Base-by-base conservation (phyloP, 1,140 invertebrate species). In the Melitaea cinxia region DNA sequence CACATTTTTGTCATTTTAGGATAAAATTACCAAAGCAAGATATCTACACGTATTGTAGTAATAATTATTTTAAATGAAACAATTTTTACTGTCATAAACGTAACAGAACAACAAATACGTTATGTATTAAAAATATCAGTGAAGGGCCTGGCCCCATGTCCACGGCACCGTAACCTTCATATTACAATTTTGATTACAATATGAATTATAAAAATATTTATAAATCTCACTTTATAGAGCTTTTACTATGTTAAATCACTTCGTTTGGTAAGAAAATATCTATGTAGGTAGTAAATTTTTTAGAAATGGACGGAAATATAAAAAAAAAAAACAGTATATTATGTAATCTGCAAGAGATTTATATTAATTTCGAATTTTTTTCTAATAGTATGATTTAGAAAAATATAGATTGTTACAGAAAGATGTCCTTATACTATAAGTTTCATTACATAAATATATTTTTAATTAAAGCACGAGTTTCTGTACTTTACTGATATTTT, bases 251-350 rank as follows among this genome's bases (percentile, higher is more conserved):
- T 39, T 15, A 17, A 45, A 14, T 1, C 12, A 15, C 14, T 33
- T 15, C 2, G n/a, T 37, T 15, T 3, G n/a, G 35, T 37, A 37
- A 37, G 5, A 37, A 37, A 37, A 15, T 26, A 26, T 26, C 5
- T 15, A 37, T 14, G 0, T 37, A 37, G 35, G n/a, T 37, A 37
- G 35, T 5, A 17, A 45, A 42, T 17, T 19, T 15, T 39, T 19
- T 45, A 14, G 19, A 19, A 56, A n/a, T 56, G 53, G 53, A 56
- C 53, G 53, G 53, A 56, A 56, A 23, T 56, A 9, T 42, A 14
- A 56, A n/a, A 17, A 39, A 56, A 42, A 56, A 10, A 24, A 24
- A 1, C 2, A n/a, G 10, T 12, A 12, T 10, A 1, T 37, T 37
- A 17, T 17, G 15, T 19, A 19, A 1, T 45, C 9, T 45, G 9